Evolutionary conservation across 2,888 invertebrate species (phyloP).

Genomic region (Athalia cordata): DNA sequence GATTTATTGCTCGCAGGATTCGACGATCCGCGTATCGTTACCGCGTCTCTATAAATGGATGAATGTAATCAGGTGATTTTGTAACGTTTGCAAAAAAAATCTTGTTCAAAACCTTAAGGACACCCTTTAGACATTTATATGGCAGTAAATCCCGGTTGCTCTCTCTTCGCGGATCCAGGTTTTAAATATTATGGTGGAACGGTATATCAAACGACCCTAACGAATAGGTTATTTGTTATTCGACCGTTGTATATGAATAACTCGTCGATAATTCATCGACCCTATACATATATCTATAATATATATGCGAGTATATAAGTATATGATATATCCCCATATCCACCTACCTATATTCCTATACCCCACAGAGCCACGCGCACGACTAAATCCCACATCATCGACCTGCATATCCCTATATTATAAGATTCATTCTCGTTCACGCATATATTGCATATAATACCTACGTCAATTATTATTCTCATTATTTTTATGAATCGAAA

Average conservation of each 20-base stretch:
- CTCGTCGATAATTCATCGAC: constrained; percentile 44
- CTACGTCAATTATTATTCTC: too few species aligned
- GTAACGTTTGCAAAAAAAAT: not conserved
- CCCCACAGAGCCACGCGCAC: too few species aligned
- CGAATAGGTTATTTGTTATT: constrained; percentile 45
- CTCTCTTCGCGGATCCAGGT: constrained; percentile 18
- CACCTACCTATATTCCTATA: not conserved
- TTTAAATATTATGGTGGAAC: constrained; percentile 44
- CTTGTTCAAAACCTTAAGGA: not conserved
- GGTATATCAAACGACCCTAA: constrained; percentile 43
- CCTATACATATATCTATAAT: not conserved
- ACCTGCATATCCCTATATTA: too few species aligned
- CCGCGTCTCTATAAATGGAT: not conserved
- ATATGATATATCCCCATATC: not conserved
- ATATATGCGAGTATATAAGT: not conserved
- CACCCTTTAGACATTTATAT: constrained; percentile 33
- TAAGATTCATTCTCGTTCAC: too few species aligned
- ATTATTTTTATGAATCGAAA: too few species aligned
- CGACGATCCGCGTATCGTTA: too few species aligned
- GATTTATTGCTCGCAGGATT: too few species aligned
- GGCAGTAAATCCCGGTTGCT: constrained; percentile 33
- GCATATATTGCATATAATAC: too few species aligned
- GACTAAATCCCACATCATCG: too few species aligned
- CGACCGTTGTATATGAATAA: constrained; percentile 42
- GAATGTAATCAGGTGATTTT: not conserved